Conservation (phyloP, 2,797 vertebrate genomes). For the Tauraco hartlaubi region DNA sequence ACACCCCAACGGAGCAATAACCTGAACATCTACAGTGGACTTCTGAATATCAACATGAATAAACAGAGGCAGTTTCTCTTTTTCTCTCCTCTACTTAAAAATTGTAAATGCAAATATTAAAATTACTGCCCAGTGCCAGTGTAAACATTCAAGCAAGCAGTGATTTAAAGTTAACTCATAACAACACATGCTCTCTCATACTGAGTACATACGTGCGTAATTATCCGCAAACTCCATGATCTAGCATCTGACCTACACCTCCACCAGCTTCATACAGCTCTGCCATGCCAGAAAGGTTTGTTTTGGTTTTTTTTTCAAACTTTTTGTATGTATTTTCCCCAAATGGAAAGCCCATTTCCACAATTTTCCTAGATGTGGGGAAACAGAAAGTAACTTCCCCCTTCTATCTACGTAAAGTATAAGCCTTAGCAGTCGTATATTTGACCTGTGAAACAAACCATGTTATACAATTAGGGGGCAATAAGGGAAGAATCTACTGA, state of each 20-base stretch:
- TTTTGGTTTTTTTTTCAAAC: background rate
- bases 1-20: accelerated
- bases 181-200: background rate
- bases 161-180: background rate
- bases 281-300: background rate
- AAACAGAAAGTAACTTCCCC: background rate
- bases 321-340: background rate
- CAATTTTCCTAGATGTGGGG: background rate
- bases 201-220: background rate
- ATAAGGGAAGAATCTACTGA: conserved; percentile 30
- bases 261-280: background rate
- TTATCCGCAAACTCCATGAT: background rate
- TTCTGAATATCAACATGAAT: background rate
- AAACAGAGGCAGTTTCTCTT: background rate
- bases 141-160: background rate
- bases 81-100: background rate
- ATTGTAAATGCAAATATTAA: background rate
- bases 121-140: background rate
- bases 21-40: background rate
- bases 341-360: background rate
- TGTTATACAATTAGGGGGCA: background rate
- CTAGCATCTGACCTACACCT: background rate
- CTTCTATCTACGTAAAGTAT: accelerated
- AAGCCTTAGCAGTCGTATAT: background rate
- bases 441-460: background rate